Evolutionary conservation across 2,113 vertebrate species (phyloP), one percentile per base, ranked within the genome.

Genomic region (Sturnus vulgaris): DNA sequence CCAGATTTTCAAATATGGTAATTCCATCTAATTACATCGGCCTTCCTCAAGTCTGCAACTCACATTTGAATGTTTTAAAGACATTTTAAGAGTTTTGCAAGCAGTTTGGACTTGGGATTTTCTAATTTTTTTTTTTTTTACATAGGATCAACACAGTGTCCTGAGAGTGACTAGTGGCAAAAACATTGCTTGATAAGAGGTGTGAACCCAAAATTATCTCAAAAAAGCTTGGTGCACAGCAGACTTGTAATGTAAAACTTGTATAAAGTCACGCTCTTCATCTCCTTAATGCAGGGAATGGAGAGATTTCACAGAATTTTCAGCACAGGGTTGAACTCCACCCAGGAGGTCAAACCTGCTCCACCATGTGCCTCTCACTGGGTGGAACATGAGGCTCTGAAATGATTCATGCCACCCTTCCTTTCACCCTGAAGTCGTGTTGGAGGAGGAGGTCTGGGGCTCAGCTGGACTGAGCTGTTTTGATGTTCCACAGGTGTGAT

Each of bases 401-500:
- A 3, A 0, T 4, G 56, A 16, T 65, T 59, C 24, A 31, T 25
- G n/a, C 27, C 75, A 22, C 39, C 66, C 53, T 91, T 70, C 72
- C 40, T 25, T 80, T 79, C 13, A 49, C 71, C 49, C 82, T 53
- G 68, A 17, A 15, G 61, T 42, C 80, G 44, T 93, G 86, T 22
- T 72, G 83, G 55, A 35, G 4, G 20, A 39, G 85, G 3, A 85
- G 70, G 35, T 55, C 21, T 90, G 72, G 96, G 96, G 93, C 96
- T 93, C 86, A 78, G 90, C 73, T 95, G 93, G n/a, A 92, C 24
- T 77, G 91, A 96, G 92, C 79, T 98, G 85, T 97, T 98, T 96
- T 98, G 96, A 40, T 98, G 89, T 97, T 95, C 90, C 73, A 96
- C 98, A 99, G 98, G 97, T 90, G 98, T 98, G 95, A 99, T 99